phyloP scores from a whole-genome alignment of 2,797 vertebrate genomes.

The Siniperca obscura region DNA sequence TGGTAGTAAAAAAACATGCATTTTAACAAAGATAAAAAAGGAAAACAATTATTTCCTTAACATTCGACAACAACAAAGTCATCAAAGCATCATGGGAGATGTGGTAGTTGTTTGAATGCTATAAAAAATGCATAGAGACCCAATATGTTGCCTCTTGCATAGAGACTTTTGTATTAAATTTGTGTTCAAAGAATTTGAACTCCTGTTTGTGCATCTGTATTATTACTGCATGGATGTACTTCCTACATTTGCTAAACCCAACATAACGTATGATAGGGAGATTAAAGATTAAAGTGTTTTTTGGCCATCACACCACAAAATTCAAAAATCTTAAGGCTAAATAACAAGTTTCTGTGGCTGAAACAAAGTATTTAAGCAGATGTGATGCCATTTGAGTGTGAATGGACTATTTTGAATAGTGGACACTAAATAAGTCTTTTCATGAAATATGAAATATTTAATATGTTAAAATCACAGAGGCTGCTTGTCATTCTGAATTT shows the following conservation, averaged over 20 bases:
- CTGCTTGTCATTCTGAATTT: neutral
- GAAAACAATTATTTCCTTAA: neutral
- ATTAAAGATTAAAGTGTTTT: neutral
- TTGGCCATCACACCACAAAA: neutral
- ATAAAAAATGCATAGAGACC: too few species aligned
- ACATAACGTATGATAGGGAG: neutral
- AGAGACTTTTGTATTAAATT: neutral
- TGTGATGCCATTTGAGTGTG: too few species aligned
- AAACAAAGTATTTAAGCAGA: neutral
- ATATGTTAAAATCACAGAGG: neutral
- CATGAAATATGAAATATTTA: neutral
- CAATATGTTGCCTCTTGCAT: neutral
- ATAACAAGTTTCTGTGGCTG: neutral
- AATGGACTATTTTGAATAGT: neutral
- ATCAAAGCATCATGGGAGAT: neutral
- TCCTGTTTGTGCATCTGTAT: neutral
- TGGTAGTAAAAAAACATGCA: neutral
- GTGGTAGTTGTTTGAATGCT: neutral
- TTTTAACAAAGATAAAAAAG: neutral
- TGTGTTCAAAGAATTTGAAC: neutral
- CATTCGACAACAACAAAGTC: neutral
- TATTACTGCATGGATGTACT: neutral
- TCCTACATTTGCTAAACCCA: neutral
- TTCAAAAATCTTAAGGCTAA: neutral
- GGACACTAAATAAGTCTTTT: neutral